Evolutionary conservation across 2,797 vertebrate species (phyloP).

Genomic region (Eurystomus glaucurus): DNA sequence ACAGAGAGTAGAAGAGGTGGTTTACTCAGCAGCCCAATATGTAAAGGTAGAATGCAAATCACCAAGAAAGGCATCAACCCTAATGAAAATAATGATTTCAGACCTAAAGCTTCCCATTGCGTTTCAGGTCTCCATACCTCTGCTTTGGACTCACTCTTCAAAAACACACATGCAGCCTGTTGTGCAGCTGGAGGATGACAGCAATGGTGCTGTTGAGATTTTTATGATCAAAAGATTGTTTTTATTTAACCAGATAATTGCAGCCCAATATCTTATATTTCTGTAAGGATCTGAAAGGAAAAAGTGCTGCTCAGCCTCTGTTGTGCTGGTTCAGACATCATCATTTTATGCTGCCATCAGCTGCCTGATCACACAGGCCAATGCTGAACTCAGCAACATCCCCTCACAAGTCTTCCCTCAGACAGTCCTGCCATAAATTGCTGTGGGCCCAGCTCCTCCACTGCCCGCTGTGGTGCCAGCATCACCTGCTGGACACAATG

Average conservation of each 20-base stretch:
- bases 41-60: slow-evolving; percentile 2
- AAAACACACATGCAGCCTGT: neutral
- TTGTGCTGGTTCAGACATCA: no score
- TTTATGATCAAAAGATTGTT: neutral
- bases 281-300: neutral
- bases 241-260: neutral
- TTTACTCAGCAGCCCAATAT: neutral
- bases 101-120: neutral
- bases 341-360: no score
- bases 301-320: neutral
- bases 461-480: no score
- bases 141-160: neutral
- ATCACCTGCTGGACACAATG: no score
- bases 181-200: neutral
- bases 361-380: no score
- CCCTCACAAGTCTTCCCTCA: no score
- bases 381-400: no score
- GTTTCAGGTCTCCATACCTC: neutral
- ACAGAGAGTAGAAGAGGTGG: neutral
- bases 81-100: neutral
- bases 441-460: no score
- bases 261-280: neutral
- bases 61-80: neutral
- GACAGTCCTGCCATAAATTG: no score
- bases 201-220: neutral